These are phyloP conservation scores for Paramuricea clavata DNA, from an alignment of 92 coral and sea anemone genomes.

Conservation along the genomic window DNA sequence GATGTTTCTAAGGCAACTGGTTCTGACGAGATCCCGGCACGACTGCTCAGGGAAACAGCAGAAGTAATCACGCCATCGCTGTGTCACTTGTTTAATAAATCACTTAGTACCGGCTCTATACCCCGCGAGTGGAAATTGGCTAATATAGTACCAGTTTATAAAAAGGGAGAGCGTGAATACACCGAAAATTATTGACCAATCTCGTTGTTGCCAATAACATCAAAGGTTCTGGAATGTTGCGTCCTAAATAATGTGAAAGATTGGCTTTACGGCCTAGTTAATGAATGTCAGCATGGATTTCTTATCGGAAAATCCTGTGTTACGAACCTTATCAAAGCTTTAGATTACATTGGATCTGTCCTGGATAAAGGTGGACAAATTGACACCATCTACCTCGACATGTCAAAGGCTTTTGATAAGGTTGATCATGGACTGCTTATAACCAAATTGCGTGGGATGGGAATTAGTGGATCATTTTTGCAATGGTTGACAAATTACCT, in stretches of 20 bases:
- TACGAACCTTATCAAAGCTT: no score
- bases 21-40: conserved; percentile 48
- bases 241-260: no score
- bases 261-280: neutral
- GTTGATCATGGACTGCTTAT: no score
- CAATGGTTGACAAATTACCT: neutral
- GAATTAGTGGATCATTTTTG: neutral
- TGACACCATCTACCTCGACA: no score
- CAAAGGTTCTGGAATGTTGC: neutral
- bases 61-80: no score
- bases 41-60: neutral
- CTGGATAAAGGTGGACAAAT: no score
- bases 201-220: neutral
- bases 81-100: no score
- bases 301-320: no score
- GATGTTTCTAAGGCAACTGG: conserved; percentile 58
- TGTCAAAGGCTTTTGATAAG: no score
- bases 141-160: neutral
- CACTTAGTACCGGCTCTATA: no score
- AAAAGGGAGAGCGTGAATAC: neutral
- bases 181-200: no score
- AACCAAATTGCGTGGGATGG: neutral
- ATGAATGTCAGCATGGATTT: neutral
- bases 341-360: no score
- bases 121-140: neutral